Base-by-base conservation (phyloP, 2,888 invertebrate species). In the Lydus trimaculatus region DNA sequence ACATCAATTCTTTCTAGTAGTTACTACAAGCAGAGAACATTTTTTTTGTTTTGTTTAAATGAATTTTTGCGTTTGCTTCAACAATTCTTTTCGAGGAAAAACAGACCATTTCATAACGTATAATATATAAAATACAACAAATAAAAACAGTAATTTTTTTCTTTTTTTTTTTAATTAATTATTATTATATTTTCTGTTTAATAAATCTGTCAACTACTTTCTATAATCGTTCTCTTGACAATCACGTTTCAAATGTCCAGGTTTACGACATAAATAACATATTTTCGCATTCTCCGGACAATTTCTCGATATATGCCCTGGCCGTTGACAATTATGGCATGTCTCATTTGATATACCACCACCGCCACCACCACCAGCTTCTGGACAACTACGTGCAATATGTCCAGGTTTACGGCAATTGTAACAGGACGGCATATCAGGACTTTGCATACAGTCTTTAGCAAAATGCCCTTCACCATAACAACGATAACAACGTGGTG, bases 361-460 rank as follows among this genome's bases (percentile, higher is more conserved):
- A 88, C 89, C 82, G 88, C 89, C 71, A 17, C 86, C 75, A 43
- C 43, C 43, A 8, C 88, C 90, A 79, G 90, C 90, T 85, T 94
- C 94, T 67, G 94, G 94, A 87, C 94, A 94, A 87, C 91, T 92
- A 83, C 94, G 91, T 71, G 94, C 95, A 85, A 97, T 94, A 88
- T 97, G 97, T 79, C 96, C 97, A 76, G 94, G 92, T 89, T 95
- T 95, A 88, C 94, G 94, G 90, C 97, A 97, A 87, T 94, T 97
- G 90, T 97, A 97, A 89, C 97, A 97, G 81, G 94, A 94, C 86
- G 95, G 92, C 86, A 83, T 82, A 83, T 92, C 92, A 74, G 91
- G 91, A 81, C 88, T 90, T 87, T 95, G 94, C 82, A 94, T 92
- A 87, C 96, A 96, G 87, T 96, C 95, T 85, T 95, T 94, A 80